Evolutionary conservation across 2,113 vertebrate genomes (phyloP).

Genomic region (Ameiurus melas): DNA sequence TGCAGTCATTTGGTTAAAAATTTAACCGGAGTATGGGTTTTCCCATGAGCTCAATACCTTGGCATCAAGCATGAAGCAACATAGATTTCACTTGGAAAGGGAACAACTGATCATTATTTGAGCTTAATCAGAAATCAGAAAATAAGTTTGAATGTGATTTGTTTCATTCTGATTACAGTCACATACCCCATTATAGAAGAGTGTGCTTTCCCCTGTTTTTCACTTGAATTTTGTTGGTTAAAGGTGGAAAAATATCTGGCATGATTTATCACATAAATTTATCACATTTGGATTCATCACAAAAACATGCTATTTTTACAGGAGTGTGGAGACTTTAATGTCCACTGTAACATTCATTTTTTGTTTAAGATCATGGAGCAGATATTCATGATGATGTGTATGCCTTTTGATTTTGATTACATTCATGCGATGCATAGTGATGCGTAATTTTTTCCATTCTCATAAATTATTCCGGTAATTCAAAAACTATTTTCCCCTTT

Average conservation of each 20-base stretch:
- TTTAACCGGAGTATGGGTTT: too few species aligned
- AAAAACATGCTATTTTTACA: background rate
- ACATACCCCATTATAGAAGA: background rate
- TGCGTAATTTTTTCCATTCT: constrained; percentile 34
- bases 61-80: too few species aligned
- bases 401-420: constrained; percentile 50
- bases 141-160: background rate
- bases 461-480: constrained; percentile 33
- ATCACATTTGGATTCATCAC: background rate
- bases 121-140: background rate
- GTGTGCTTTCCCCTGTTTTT: background rate
- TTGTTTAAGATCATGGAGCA: constrained; percentile 55
- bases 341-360: constrained; percentile 50
- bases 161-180: background rate
- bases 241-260: background rate
- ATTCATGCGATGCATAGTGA: constrained; percentile 61
- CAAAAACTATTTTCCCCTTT: background rate
- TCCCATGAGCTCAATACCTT: too few species aligned
- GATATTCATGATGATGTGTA: constrained; percentile 29
- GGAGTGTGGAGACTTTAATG: background rate
- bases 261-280: background rate
- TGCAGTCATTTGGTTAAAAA: too few species aligned
- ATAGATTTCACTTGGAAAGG: too few species aligned
- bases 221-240: background rate
- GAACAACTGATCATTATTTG: background rate